Conservation (phyloP, 1,140 invertebrate genomes). For the Mylabris phalerata region DNA sequence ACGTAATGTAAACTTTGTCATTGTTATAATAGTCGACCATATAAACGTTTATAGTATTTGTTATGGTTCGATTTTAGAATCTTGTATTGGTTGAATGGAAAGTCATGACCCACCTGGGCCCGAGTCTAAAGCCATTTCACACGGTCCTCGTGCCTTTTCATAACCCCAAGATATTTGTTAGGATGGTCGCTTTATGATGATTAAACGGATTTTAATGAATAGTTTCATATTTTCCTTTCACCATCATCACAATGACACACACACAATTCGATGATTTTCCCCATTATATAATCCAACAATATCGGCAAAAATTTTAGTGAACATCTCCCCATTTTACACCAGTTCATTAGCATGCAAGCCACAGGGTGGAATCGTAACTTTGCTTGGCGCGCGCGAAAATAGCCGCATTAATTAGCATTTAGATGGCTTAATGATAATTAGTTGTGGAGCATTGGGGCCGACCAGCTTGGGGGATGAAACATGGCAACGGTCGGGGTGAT, state of each 20-base stretch:
- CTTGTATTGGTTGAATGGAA: conserved; percentile 12
- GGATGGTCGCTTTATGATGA: conserved; percentile 12
- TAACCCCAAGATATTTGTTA: conserved; percentile 17
- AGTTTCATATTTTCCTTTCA: background rate
- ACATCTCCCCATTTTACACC: background rate
- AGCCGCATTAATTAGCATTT: conserved; percentile 51
- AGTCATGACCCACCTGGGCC: conserved; percentile 26
- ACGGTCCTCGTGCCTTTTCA: conserved; percentile 16
- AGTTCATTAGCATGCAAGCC: conserved; percentile 43
- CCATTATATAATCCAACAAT: no score
- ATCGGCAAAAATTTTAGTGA: no score
- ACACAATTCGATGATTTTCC: no score
- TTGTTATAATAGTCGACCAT: conserved; percentile 4
- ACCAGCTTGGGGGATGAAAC: conserved; percentile 38
- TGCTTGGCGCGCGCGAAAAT: conserved; percentile 43
- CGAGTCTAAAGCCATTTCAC: conserved; percentile 26
- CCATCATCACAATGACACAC: no score
- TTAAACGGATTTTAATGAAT: conserved; percentile 20
- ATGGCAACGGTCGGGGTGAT: conserved; percentile 31
- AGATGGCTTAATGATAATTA: conserved; percentile 51
- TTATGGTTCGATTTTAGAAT: background rate
- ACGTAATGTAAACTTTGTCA: conserved; percentile 23
- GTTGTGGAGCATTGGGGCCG: conserved; percentile 32
- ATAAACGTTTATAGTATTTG: background rate
- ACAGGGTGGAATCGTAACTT: conserved; percentile 36